These are phyloP conservation scores for Thalpophila matura DNA, from an alignment of 2,888 invertebrate species.

Conservation along the genomic window DNA sequence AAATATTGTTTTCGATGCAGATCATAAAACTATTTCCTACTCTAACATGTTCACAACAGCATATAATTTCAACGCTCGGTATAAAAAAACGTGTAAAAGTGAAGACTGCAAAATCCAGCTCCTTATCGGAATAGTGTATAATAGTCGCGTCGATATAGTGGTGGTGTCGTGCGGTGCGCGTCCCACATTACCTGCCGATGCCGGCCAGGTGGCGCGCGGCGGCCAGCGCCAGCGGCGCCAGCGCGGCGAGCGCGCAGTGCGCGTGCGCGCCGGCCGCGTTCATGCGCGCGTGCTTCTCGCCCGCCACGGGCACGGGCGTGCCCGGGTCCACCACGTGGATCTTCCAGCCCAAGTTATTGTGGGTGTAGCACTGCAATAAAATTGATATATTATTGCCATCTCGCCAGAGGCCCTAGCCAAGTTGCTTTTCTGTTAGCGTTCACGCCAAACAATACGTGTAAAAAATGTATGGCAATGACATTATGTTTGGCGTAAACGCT, in stretches of 20 bases:
- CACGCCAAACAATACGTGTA: too few relatives aligned
- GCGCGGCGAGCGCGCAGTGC: conserved; percentile 5
- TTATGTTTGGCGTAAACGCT: too few relatives aligned
- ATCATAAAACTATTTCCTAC: neutral
- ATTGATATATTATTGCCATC: neutral
- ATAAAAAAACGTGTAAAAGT: conserved; percentile 31
- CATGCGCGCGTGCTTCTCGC: conserved; percentile 69
- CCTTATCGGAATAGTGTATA: neutral
- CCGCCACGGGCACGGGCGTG: conserved; percentile 77
- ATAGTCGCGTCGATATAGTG: conserved; percentile 47
- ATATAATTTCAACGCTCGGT: conserved; percentile 9
- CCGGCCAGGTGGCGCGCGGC: conserved; percentile 12
- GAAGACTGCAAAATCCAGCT: conserved; percentile 1
- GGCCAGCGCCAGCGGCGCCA: conserved; percentile 21
- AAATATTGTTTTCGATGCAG: conserved; percentile 6
- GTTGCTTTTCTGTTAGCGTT: too few relatives aligned
- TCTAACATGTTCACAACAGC: conserved; percentile 19
- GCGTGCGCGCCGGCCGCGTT: conserved; percentile 56
- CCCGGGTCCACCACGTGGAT: conserved; percentile 96
- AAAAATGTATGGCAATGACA: too few relatives aligned
- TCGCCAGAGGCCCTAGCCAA: too few relatives aligned
- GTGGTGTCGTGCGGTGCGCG: neutral
- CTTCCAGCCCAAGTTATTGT: conserved; percentile 98
- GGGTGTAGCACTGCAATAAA: conserved; percentile 95
- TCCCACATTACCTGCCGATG: conserved; percentile 29